Evolutionary conservation across 1,140 invertebrate species (phyloP).

Genomic region (Drosophila aff.): DNA sequence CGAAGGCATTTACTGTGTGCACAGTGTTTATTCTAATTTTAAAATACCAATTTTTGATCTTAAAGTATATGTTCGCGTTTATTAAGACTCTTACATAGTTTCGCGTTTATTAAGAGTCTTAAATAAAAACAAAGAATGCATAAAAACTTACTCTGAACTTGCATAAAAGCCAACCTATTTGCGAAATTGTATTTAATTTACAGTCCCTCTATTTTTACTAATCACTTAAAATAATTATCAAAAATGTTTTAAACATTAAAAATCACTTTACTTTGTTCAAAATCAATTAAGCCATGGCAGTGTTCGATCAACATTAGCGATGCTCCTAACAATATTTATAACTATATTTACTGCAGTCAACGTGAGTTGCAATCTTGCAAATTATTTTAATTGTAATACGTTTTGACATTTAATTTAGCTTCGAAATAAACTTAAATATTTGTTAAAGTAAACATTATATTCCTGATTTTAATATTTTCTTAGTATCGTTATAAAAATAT

Average conservation of each 20-base stretch:
- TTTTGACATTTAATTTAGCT: background rate
- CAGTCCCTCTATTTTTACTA: background rate
- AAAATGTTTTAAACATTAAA: background rate
- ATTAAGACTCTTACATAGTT: background rate
- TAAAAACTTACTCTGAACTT: background rate
- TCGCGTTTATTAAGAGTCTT: background rate
- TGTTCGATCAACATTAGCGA: background rate
- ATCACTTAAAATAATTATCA: background rate
- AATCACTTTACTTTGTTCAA: background rate
- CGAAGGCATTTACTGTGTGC: background rate
- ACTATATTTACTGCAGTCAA: background rate
- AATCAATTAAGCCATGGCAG: background rate
- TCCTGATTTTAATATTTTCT: too few species aligned
- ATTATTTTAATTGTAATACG: too few species aligned
- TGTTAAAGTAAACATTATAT: background rate
- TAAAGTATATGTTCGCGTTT: background rate
- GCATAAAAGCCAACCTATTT: too few species aligned
- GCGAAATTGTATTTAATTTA: background rate
- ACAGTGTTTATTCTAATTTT: conserved; percentile 4
- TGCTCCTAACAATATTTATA: background rate
- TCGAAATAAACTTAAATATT: background rate
- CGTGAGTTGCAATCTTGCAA: too few species aligned
- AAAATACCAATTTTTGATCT: background rate
- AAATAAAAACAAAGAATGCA: background rate
- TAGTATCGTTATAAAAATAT: too few species aligned